phyloP scores from a whole-genome alignment of 2,797 vertebrate species.

The Acanthurus leucopareius region DNA sequence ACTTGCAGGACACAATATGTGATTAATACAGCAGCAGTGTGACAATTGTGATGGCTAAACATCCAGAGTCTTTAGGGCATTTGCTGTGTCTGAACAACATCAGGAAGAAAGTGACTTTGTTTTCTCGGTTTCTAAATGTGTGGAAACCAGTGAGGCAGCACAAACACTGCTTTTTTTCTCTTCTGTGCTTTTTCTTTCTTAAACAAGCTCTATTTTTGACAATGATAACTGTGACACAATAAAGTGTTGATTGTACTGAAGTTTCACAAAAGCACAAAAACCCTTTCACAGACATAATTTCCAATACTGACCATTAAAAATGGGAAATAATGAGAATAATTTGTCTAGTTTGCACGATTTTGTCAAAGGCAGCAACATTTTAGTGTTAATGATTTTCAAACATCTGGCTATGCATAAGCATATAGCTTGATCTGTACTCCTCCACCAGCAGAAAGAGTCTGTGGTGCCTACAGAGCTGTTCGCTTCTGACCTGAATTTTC shows the following conservation, averaged over 20 bases:
- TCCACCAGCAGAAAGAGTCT: conserved; percentile 25
- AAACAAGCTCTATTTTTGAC: not conserved
- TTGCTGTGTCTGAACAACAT: conserved; percentile 29
- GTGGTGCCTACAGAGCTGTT: conserved; percentile 43
- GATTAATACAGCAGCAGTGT: conserved; percentile 58
- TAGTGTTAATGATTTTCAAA: conserved; percentile 61
- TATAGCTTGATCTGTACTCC: conserved; percentile 35
- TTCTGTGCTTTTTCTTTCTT: not conserved
- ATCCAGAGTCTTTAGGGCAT: conserved; percentile 40
- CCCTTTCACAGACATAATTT: conserved; percentile 16
- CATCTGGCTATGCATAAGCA: conserved; percentile 48
- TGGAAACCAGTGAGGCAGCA: conserved; percentile 15
- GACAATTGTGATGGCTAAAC: conserved; percentile 39
- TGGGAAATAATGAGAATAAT: conserved; percentile 45
- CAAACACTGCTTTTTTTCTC: not conserved
- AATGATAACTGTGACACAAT: not conserved
- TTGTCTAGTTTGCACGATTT: conserved; percentile 43
- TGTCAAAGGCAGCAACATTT: conserved; percentile 46
- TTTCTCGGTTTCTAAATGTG: conserved; percentile 12
- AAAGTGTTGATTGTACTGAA: conserved; percentile 9
- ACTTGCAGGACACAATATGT: conserved; percentile 53
- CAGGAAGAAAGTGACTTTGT: conserved; percentile 5
- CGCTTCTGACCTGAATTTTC: conserved; percentile 74
- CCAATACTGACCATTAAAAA: conserved; percentile 49
- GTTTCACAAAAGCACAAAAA: not conserved